These are phyloP conservation scores for Acrossocheilus fasciatus DNA, from an alignment of 2,797 vertebrate genomes.

Conservation along the genomic window DNA sequence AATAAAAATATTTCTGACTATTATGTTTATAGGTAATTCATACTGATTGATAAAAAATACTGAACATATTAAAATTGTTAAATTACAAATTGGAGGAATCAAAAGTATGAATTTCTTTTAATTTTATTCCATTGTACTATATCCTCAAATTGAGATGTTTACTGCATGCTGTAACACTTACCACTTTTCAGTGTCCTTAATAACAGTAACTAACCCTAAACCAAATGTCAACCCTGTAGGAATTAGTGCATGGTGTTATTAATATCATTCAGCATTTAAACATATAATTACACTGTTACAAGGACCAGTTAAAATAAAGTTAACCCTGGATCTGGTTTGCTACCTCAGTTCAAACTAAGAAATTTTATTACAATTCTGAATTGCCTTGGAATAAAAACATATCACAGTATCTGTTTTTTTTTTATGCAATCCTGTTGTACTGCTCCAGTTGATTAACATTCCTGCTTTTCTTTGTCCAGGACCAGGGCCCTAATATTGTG, in stretches of 20 bases:
- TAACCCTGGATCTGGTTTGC: background rate
- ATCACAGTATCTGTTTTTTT: background rate
- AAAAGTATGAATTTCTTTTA: background rate
- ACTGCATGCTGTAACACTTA: background rate
- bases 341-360: background rate
- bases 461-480: conserved; percentile 45
- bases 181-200: background rate
- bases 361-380: background rate
- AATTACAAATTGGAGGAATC: background rate
- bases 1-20: background rate
- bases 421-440: background rate
- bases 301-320: background rate
- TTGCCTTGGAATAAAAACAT: background rate
- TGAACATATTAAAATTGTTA: background rate
- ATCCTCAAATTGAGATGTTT: background rate
- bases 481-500: conserved; percentile 68
- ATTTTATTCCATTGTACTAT: background rate
- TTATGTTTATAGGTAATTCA: background rate
- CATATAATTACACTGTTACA: no score
- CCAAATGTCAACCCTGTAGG: background rate
- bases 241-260: background rate
- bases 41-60: background rate
- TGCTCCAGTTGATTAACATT: background rate
- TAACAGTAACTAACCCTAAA: background rate
- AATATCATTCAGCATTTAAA: background rate